Evolutionary conservation across 2,797 vertebrate species (phyloP), one percentile per base, ranked within the genome.

Genomic region (Poliocrania exsul): DNA sequence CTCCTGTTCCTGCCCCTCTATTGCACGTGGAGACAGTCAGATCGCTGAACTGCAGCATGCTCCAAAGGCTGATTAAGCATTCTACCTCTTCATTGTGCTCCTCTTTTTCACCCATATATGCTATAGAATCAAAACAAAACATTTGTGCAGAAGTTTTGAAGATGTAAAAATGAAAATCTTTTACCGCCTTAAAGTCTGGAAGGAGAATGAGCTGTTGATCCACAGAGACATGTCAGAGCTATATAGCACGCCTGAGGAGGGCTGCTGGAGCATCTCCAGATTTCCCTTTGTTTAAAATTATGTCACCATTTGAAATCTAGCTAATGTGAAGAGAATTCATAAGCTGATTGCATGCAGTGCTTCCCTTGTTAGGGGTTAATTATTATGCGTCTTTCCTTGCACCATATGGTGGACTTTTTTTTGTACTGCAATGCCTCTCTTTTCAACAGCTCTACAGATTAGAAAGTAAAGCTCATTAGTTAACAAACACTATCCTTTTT

Each of bases 301-400:
- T 92, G 81, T 75, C 8, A 10, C 49, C 65, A 54, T 71, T 91
- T 93, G 91, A 89, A 93, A 89, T 80, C 69, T 74, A 92, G 78
- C 75, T 91, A 93, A 91, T 91, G 74, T 50, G 72, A 47, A 87
- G 69, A 64, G 69, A 95, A 89, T 91, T 96, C 64, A 78, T 78
- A 87, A 94, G 62, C 69, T 3, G 7, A 40, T 67, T 70, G 60
- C 72, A 53, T 0, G 42, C 69, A 57, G 84, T 5, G 40, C 37
- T 95, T 94, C 61, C 57, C 81, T 93, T 93, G 84, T 94, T 93
- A 95, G 87, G 79, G 89, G 91, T 94, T 96, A 94, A 93, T 95
- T 93, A 89, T 92, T 92, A 81, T 77, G 67, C 54, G 0, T 61
- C 71, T 93, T 87, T 89, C 60, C 56, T 93, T 95, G 65, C 69